These are phyloP conservation scores for Ptilorrhoa leucosticta DNA, from an alignment of 2,113 vertebrate species.

Conservation along the genomic window DNA sequence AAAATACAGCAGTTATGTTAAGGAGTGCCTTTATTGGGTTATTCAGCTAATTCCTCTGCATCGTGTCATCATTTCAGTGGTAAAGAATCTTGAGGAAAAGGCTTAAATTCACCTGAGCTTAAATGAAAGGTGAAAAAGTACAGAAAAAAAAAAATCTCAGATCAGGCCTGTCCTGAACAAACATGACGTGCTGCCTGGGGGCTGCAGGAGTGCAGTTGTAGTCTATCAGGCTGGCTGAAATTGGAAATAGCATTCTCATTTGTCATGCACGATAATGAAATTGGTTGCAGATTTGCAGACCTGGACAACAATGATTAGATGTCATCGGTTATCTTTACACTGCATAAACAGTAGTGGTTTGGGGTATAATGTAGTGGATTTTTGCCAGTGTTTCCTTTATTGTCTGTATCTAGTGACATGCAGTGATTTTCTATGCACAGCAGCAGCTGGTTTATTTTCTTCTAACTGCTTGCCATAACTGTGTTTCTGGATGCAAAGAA, in stretches of 20 bases:
- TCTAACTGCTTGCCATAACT: not conserved
- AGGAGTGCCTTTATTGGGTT: not conserved
- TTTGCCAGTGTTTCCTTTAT: not conserved
- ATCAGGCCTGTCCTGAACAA: not conserved
- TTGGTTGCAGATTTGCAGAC: slow-evolving; percentile 16
- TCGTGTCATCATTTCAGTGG: not conserved
- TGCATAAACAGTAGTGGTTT: not conserved
- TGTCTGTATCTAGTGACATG: not conserved
- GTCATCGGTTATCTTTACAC: not conserved
- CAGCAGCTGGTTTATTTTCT: not conserved
- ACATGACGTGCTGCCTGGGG: not conserved
- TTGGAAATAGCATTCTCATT: not conserved
- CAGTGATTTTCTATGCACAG: not conserved
- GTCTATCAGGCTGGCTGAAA: not conserved
- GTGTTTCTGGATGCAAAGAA: not conserved
- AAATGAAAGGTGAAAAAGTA: not conserved
- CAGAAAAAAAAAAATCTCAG: not conserved
- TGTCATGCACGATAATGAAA: not conserved
- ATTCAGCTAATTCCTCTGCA: not conserved
- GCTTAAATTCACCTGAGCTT: not conserved
- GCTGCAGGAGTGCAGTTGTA: not conserved
- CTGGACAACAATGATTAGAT: slow-evolving; percentile 9
- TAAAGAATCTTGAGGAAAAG: not conserved
- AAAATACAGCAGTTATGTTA: not conserved
- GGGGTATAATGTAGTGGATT: not conserved